Evolutionary conservation across 1,140 invertebrate species (phyloP), one percentile per base, ranked within the genome.

Genomic region (Brachionus manjavacas): DNA sequence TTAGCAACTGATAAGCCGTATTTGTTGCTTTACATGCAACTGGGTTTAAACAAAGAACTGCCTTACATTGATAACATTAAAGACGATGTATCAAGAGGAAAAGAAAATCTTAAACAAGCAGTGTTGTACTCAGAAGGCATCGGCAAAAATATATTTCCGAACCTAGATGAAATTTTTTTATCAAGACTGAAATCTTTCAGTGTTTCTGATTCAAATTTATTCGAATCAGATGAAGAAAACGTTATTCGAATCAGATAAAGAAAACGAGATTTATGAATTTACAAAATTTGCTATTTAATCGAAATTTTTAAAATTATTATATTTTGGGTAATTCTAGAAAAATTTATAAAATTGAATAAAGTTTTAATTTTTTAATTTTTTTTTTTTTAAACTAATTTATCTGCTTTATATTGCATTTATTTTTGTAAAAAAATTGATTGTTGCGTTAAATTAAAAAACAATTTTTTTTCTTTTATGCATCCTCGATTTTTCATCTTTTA

Each of bases 1-100:
- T 35, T 72, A 16, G 25, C 28, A 7, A 72, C 6, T 14, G 31
- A 72, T 31, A 39, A 35, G 14, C 68, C 68, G 41, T 72, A 35
- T 72, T 2, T 72, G 25, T 3, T 72, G 25, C 68, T 72, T n/a
- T 72, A 72, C 35, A 72, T 72, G 68, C 68, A 72, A 39, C 12
- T 72, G 7, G 68, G 68, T 7, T 12, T 16, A 8, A 72, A 72
- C 9, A 16, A 4, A 39, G 16, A 72, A 16, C 9, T 14, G n/a
- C 64, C 64, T 23, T 68, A 68, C 28, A 72, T 72, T n/a, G 31
- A 72, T n/a, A 39, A 72, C 41, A 16, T 72, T 35, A 72, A 72
- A 39, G 31, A 72, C 16, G 49, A 16, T 55, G 3, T 16, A 55
- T 55, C 49, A 55, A 55, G 49, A 55, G 49, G 49, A n/a, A 55